phyloP scores from a whole-genome alignment of 2,113 vertebrate genomes.

The Perca schrenkii region DNA sequence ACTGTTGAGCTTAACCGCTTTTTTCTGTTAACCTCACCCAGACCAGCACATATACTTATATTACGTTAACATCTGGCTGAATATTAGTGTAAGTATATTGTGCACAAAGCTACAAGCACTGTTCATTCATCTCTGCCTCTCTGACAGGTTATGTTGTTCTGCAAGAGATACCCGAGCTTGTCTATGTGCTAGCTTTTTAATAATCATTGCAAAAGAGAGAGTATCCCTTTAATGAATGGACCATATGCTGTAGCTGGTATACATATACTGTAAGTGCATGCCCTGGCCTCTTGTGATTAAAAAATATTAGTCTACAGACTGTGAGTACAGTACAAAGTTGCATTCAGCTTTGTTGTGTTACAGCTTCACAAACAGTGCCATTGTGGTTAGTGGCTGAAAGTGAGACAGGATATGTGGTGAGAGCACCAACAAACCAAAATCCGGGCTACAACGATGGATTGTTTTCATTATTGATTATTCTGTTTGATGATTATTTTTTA shows the following conservation, averaged over 20 bases:
- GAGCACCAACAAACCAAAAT: neutral
- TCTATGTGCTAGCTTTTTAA: neutral
- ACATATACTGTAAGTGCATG: neutral
- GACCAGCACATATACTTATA: too few species aligned
- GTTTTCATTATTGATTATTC: neutral
- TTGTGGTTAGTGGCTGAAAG: conserved; percentile 43
- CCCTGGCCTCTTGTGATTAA: neutral
- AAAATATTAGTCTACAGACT: neutral
- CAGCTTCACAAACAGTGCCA: neutral
- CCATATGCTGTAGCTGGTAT: neutral
- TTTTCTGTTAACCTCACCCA: neutral
- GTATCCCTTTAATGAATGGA: neutral
- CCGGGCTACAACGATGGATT: neutral
- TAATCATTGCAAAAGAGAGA: neutral
- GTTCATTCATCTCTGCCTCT: conserved; percentile 6
- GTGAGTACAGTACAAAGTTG: neutral
- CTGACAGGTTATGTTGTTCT: neutral
- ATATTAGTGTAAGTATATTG: neutral
- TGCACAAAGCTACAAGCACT: neutral
- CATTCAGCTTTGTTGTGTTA: neutral
- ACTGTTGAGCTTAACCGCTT: conserved; percentile 25
- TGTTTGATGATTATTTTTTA: neutral
- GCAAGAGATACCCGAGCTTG: neutral
- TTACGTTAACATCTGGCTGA: too few species aligned
- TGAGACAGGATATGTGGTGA: conserved; percentile 31